Conservation (phyloP, 2,888 invertebrate species). For the Pollenia labialis region DNA sequence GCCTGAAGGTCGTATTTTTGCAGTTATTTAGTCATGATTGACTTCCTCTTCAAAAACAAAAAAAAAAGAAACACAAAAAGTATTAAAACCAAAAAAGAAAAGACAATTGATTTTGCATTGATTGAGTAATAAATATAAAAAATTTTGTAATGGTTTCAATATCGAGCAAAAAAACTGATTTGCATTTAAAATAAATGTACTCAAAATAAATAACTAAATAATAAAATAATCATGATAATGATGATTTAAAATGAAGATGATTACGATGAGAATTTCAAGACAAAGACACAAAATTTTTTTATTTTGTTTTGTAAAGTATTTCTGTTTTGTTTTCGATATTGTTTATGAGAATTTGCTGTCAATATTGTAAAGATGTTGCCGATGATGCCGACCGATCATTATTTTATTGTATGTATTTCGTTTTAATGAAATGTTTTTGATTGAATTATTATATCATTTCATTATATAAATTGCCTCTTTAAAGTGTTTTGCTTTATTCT, state of each 20-base stretch:
- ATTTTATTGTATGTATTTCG: conserved; percentile 66
- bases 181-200: conserved; percentile 72
- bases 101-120: conserved; percentile 70
- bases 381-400: conserved; percentile 19
- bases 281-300: conserved; percentile 37
- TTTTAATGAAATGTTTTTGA: conserved; percentile 73
- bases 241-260: conserved; percentile 18
- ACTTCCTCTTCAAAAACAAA: conserved; percentile 54
- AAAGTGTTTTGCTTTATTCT: background rate
- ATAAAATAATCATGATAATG: conserved; percentile 25
- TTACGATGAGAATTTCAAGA: conserved; percentile 34
- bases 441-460: conserved; percentile 70
- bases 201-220: conserved; percentile 54
- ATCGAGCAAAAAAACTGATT: conserved; percentile 52
- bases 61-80: background rate
- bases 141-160: conserved; percentile 57
- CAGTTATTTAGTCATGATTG: conserved; percentile 60
- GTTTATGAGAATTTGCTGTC: background rate
- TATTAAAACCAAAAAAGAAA: background rate
- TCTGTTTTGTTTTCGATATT: background rate
- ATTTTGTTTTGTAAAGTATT: background rate
- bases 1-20: conserved; percentile 69
- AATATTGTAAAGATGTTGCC: background rate
- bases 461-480: conserved; percentile 46
- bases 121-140: conserved; percentile 74